Evolutionary conservation across 2,113 vertebrate species (phyloP), one percentile per base, ranked within the genome.

Genomic region (Lagopus leucura): DNA sequence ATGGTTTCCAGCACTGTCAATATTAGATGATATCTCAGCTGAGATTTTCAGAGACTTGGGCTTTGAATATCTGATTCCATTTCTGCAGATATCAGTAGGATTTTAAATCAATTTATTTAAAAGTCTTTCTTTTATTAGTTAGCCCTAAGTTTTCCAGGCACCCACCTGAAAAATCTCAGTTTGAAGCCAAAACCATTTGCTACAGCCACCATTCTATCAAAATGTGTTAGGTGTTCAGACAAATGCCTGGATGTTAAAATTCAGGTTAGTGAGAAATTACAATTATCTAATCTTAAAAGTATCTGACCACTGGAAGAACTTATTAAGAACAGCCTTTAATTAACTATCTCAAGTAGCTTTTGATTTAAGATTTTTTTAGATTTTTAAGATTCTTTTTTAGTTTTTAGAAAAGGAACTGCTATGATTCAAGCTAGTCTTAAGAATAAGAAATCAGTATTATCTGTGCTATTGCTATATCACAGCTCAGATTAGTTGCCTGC

Each of bases 231-330:
- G 86, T 90, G 61, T 60, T 93, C 70, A 90, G 72, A 91, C 90
- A 82, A 96, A 90, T 83, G 65, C 61, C 73, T 81, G 47, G 71
- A n/a, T 90, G 72, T 88, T 95, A 94, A 88, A 93, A 67, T 69
- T 64, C 90, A 94, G 90, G 92, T 94, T 95, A 96, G 65, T 16
- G 11, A 81, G 73, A 81, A 92, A 86, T 95, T 96, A 88, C 71
- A 95, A 93, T 95, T 90, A 93, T 90, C 79, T 94, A 83, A 83
- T 94, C 91, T 93, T 88, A 86, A 93, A 92, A 92, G 80, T 70
- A 92, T 90, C 82, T 92, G 88, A 84, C 82, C 86, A 83, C 50
- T 94, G 76, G 83, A 96, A 88, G 82, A 92, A 93, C 34, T 88
- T 95, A 75, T n/a, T 88, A 94, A 91, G 72, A 93, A 71, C 34